Evolutionary conservation across 2,797 vertebrate species (phyloP).

Genomic region (Triplophysa bombifrons): DNA sequence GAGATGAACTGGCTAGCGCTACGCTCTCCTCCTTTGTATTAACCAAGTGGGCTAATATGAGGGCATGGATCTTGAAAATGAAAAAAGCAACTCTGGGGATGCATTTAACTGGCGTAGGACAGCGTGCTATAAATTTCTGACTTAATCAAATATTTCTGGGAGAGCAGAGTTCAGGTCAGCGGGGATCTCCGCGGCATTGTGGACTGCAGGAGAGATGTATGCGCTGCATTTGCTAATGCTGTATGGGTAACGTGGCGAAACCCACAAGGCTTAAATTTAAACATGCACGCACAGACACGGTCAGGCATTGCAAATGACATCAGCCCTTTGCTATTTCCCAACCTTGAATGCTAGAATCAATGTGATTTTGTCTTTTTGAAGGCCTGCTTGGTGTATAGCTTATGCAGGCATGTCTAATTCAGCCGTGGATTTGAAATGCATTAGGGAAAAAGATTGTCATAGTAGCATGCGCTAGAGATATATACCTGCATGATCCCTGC

Average conservation of each 20-base stretch:
- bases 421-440: neutral
- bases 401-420: slow-evolving; percentile 25
- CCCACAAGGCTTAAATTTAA: slow-evolving; percentile 37
- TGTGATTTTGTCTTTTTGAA: slow-evolving; percentile 9
- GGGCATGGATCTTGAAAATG: slow-evolving; percentile 57
- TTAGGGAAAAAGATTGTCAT: neutral
- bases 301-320: slow-evolving; percentile 28
- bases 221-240: slow-evolving; percentile 45
- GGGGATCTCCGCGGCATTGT: slow-evolving; percentile 25
- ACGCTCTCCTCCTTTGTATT: slow-evolving; percentile 62
- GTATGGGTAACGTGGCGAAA: slow-evolving; percentile 33
- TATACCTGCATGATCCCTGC: slow-evolving; percentile 26
- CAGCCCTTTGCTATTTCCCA: neutral
- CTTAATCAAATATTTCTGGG: slow-evolving; percentile 62
- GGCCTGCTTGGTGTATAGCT: slow-evolving; percentile 7
- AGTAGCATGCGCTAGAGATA: slow-evolving; percentile 9
- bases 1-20: slow-evolving; percentile 65
- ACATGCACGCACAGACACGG: slow-evolving; percentile 26
- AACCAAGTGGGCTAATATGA: slow-evolving; percentile 69
- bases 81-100: slow-evolving; percentile 61
- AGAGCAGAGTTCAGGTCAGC: slow-evolving; percentile 51
- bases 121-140: slow-evolving; percentile 58
- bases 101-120: slow-evolving; percentile 60
- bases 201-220: slow-evolving; percentile 19
- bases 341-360: neutral